Conservation (phyloP, 2,888 invertebrate species). For the Melieria crassipennis region DNA sequence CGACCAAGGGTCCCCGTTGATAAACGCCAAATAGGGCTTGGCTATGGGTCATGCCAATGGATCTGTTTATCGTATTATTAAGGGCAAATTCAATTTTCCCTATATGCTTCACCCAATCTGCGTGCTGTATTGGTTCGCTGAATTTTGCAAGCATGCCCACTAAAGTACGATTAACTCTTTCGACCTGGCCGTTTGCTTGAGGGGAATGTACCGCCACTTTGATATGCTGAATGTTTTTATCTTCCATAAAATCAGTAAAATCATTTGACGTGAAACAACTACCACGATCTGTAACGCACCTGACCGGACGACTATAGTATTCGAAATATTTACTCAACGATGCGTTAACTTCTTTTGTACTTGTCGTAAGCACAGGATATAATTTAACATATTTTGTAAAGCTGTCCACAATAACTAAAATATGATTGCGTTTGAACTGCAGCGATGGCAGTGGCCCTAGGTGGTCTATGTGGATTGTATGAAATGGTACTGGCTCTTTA, state of each 20-base stretch:
- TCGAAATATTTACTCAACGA: slow-evolving; percentile 12
- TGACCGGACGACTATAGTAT: too few species aligned
- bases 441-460: slow-evolving; percentile 26
- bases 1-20: neutral
- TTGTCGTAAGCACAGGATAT: slow-evolving; percentile 25
- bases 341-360: slow-evolving; percentile 21
- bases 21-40: neutral
- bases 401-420: slow-evolving; percentile 25
- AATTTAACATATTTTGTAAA: slow-evolving; percentile 31
- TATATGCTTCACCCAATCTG: slow-evolving; percentile 3
- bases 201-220: slow-evolving; percentile 11
- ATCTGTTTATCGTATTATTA: slow-evolving; percentile 8
- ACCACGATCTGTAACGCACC: too few species aligned
- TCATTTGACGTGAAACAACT: slow-evolving; percentile 2
- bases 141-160: slow-evolving; percentile 3
- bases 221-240: slow-evolving; percentile 2
- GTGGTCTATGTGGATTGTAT: slow-evolving; percentile 28
- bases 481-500: slow-evolving; percentile 28
- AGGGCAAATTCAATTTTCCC: slow-evolving; percentile 13
- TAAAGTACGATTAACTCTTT: slow-evolving; percentile 3
- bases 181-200: slow-evolving; percentile 9
- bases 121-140: neutral
- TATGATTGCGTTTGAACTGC: slow-evolving; percentile 19
- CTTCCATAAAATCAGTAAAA: neutral
- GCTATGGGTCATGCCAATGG: slow-evolving; percentile 4